A percentile compares a stretch with the other conserved stretches of the same genome.
Evolutionary conservation across 2,888 invertebrate species (phyloP).

Genomic region (Teleogryllus oceanicus): DNA sequence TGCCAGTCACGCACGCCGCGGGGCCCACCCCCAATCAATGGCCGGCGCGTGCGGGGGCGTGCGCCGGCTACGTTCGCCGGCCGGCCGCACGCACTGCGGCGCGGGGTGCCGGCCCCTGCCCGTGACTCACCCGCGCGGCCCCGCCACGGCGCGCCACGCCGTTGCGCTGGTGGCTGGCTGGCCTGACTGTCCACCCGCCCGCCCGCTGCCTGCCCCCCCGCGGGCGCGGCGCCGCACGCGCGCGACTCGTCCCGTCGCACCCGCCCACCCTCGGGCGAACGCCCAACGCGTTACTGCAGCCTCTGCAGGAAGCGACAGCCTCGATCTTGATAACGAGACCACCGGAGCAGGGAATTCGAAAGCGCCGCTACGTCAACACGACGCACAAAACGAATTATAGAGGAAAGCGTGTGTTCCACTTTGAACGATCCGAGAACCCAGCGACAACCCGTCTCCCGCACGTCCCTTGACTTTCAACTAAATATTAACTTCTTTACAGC

Average conservation of each 20-base stretch:
- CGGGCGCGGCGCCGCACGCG: neutral
- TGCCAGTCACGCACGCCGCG: neutral
- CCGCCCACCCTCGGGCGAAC: neutral
- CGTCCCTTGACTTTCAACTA: too few relatives aligned
- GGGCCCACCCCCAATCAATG: neutral
- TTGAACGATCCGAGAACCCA: too few relatives aligned
- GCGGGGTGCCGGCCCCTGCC: neutral
- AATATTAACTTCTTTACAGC: too few relatives aligned
- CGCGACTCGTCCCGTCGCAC: neutral
- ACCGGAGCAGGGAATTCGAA: too few relatives aligned
- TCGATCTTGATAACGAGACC: too few relatives aligned
- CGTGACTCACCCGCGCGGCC: neutral
- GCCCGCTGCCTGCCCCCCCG: too few relatives aligned
- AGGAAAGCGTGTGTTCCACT: too few relatives aligned
- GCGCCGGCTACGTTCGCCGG: neutral
- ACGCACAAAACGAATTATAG: too few relatives aligned
- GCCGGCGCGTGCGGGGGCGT: neutral
- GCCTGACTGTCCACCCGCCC: neutral
- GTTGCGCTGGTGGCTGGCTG: neutral
- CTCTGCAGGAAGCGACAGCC: too few relatives aligned
- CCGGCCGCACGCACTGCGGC: slow-evolving; percentile 1
- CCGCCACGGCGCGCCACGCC: neutral
- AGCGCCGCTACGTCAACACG: too few relatives aligned
- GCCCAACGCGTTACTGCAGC: neutral
- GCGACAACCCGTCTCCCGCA: too few relatives aligned